phyloP scores from a whole-genome alignment of 2,113 vertebrate genomes.

The Marcusenius ussheri region DNA sequence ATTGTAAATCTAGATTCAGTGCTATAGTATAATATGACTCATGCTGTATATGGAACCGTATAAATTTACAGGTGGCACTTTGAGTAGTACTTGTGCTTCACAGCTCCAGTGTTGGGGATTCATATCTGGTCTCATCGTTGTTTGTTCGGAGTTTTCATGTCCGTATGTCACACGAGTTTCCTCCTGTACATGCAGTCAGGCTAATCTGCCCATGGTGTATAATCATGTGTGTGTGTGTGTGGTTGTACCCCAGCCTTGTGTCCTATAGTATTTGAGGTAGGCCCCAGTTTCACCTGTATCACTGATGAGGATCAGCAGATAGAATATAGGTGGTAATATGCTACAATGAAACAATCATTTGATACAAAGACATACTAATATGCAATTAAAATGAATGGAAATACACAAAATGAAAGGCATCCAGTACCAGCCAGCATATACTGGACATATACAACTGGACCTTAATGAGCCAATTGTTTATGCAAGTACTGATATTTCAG shows the following conservation, averaged over 20 bases:
- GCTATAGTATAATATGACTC: background rate
- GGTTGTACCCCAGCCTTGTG: background rate
- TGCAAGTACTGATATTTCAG: background rate
- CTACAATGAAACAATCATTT: background rate
- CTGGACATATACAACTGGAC: background rate
- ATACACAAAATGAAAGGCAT: background rate
- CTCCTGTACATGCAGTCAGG: background rate
- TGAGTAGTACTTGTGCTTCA: background rate
- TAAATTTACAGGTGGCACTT: background rate
- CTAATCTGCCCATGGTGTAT: background rate
- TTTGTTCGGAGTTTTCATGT: background rate
- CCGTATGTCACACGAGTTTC: no score
- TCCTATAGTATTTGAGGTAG: background rate
- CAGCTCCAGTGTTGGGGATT: background rate
- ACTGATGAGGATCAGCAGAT: background rate
- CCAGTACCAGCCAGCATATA: background rate
- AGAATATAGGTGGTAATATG: background rate
- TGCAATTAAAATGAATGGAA: background rate
- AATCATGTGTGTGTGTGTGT: background rate
- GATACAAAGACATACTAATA: background rate
- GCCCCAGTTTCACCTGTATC: background rate
- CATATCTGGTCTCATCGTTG: background rate
- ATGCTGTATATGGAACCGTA: background rate
- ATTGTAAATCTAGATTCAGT: background rate
- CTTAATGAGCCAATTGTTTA: background rate